phyloP scores from a whole-genome alignment of 2,888 invertebrate genomes.

The Hipparchia semele region DNA sequence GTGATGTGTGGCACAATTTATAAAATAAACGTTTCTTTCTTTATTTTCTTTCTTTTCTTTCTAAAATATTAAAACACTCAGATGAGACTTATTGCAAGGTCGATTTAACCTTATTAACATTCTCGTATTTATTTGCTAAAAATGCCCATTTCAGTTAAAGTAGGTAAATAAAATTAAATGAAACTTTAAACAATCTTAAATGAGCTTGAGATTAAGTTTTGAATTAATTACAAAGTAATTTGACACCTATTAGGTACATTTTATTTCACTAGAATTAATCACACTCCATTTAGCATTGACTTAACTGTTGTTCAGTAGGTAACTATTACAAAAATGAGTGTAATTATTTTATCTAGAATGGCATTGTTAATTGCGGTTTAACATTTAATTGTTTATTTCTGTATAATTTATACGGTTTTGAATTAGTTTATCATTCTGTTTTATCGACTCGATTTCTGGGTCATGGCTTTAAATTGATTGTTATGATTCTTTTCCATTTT shows the following conservation, averaged over 20 bases:
- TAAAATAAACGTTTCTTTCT: too few species aligned
- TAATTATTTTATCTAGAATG: constrained; percentile 7
- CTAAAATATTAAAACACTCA: too few species aligned
- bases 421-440: constrained; percentile 7
- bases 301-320: neutral
- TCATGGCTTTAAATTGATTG: constrained; percentile 1
- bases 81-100: too few species aligned
- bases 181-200: neutral
- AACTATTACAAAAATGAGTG: constrained; percentile 1
- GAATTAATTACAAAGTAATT: constrained; percentile 4
- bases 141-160: neutral
- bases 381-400: constrained; percentile 14
- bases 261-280: neutral
- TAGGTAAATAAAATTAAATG: too few species aligned
- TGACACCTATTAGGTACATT: neutral
- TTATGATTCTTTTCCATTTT: neutral
- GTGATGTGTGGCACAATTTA: too few species aligned
- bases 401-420: constrained; percentile 6
- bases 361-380: constrained; percentile 4
- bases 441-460: neutral
- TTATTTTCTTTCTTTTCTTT: too few species aligned
- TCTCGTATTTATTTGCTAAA: too few species aligned
- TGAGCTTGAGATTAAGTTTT: neutral
- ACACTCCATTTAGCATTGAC: neutral
- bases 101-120: too few species aligned